phyloP scores from a whole-genome alignment of 2,113 vertebrate genomes.

The human (Homo sapiens) region DNA sequence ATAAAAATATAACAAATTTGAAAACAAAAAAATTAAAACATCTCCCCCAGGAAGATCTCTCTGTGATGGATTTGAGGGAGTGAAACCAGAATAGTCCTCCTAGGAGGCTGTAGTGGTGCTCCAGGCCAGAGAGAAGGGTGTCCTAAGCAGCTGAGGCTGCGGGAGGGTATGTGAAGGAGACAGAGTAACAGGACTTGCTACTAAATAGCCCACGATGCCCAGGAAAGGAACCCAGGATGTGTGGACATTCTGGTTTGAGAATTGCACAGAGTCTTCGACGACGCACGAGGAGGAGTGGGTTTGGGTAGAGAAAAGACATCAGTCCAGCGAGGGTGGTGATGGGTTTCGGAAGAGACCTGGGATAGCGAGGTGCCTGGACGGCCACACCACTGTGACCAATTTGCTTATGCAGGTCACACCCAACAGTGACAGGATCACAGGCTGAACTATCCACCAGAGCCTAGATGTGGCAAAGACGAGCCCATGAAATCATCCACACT shows the following conservation, averaged over 20 bases:
- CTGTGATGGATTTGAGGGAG: neutral
- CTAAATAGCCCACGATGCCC: neutral
- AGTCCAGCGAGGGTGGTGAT: neutral
- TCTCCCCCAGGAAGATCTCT: neutral
- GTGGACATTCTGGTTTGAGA: neutral
- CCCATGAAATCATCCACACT: neutral
- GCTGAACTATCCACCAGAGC: neutral
- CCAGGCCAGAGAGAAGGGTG: neutral
- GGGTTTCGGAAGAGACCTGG: neutral
- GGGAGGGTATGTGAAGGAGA: neutral
- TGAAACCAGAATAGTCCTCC: neutral
- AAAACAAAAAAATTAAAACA: neutral
- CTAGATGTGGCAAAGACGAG: neutral
- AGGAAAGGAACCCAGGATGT: neutral
- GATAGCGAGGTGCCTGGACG: neutral
- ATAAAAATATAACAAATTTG: neutral
- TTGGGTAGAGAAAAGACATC: neutral
- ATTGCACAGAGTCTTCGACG: neutral
- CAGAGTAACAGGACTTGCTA: neutral
- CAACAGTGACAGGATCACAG: neutral
- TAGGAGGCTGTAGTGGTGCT: neutral
- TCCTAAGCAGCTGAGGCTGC: neutral
- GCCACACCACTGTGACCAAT: neutral
- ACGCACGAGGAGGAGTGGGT: fast-evolving
- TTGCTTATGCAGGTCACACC: neutral